Conservation (phyloP, 2,797 vertebrate genomes). For the Galagoides demidoff region DNA sequence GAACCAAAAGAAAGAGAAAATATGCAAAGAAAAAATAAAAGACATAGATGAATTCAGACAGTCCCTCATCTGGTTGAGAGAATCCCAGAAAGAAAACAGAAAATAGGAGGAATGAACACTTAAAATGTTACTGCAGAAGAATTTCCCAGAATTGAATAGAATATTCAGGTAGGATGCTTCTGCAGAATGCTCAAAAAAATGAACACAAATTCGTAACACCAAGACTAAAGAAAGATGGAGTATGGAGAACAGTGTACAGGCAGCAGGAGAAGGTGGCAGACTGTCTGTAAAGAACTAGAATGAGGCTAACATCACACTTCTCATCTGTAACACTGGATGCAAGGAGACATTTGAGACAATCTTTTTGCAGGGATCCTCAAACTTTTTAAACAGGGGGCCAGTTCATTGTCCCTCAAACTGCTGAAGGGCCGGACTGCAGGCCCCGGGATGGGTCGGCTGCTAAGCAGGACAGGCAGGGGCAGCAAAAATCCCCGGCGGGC, state of each 20-base stretch:
- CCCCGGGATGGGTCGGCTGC: no score
- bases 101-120: not conserved
- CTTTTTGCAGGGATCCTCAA: not conserved
- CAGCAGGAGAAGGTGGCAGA: not conserved
- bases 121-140: not conserved
- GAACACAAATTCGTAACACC: not conserved
- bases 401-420: no score
- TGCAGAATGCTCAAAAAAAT: not conserved
- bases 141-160: not conserved
- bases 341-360: not conserved
- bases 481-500: no score
- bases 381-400: no score
- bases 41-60: not conserved
- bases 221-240: not conserved
- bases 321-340: not conserved
- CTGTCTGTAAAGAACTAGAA: not conserved
- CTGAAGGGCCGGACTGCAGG: no score
- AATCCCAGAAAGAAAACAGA: not conserved
- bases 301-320: not conserved
- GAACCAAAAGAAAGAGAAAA: slow-evolving; percentile 28
- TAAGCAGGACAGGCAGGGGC: no score
- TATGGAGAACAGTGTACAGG: rapidly evolving
- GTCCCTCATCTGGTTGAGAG: not conserved
- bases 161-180: not conserved
- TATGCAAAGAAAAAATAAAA: not conserved